These are phyloP conservation scores for Coregonus ussuriensis DNA, from an alignment of 2,797 vertebrate species.

Conservation along the genomic window DNA sequence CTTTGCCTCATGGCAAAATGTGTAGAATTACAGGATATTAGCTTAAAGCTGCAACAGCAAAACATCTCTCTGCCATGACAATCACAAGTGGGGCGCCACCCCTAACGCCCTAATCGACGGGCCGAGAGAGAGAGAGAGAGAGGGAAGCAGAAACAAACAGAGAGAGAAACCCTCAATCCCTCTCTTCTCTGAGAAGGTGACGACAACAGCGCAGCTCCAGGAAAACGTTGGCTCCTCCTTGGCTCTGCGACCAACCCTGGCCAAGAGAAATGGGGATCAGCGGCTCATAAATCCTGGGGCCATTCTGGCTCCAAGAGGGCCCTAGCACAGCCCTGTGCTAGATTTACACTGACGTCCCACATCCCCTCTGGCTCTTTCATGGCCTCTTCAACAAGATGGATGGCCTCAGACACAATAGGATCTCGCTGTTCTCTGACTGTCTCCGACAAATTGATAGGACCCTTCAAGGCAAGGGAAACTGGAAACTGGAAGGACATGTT, in stretches of 20 bases:
- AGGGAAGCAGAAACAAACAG: neutral
- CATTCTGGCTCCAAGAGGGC: constrained; percentile 23
- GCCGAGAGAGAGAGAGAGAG: neutral
- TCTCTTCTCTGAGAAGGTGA: neutral
- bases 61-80: no score
- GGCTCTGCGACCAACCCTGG: constrained; percentile 18
- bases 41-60: no score
- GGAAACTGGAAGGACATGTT: neutral
- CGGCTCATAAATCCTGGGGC: constrained; percentile 26
- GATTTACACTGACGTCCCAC: constrained; percentile 41
- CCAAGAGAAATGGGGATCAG: constrained; percentile 18
- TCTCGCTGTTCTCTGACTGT: constrained; percentile 28
- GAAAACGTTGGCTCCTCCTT: neutral
- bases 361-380: constrained; percentile 41
- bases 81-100: no score
- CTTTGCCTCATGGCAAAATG: no score
- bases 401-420: constrained; percentile 38
- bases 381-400: constrained; percentile 42
- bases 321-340: constrained; percentile 20
- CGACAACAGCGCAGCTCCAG: constrained; percentile 17
- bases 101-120: no score
- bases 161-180: neutral
- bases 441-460: neutral
- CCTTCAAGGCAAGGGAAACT: neutral
- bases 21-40: no score